These are phyloP conservation scores for Hyalella azteca DNA, from an alignment of 2,888 invertebrate genomes.

Conservation along the genomic window DNA sequence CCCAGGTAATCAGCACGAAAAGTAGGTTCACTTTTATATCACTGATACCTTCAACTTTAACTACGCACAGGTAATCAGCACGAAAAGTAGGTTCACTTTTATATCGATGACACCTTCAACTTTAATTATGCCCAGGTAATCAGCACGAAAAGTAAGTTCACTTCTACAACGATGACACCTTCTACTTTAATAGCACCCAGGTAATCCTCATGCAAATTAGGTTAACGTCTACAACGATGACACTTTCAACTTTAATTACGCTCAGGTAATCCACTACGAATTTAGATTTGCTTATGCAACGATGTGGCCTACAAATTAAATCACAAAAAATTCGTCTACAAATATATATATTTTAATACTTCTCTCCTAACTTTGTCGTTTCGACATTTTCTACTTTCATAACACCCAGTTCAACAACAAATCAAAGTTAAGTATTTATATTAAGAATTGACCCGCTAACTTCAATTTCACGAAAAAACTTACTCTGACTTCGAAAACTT, in stretches of 20 bases:
- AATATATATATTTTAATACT: no score
- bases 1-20: constrained; percentile 69
- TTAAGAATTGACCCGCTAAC: no score
- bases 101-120: constrained; percentile 85
- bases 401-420: no score
- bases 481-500: no score
- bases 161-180: constrained; percentile 85
- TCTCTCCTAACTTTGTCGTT: no score
- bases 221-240: constrained; percentile 90
- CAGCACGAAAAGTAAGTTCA: constrained; percentile 79
- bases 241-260: constrained; percentile 86
- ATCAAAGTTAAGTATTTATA: no score
- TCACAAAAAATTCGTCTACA: no score
- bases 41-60: constrained; percentile 89
- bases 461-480: no score
- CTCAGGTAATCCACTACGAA: constrained; percentile 70
- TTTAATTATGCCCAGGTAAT: constrained; percentile 81
- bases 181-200: constrained; percentile 87
- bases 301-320: constrained; percentile 89
- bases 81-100: constrained; percentile 93
- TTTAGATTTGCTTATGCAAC: constrained; percentile 87
- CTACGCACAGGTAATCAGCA: constrained; percentile 72
- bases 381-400: no score
- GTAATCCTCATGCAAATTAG: constrained; percentile 63
- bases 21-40: constrained; percentile 91